These are phyloP conservation scores for Cirrhinus molitorella DNA, from an alignment of 2,797 vertebrate species.

Conservation along the genomic window DNA sequence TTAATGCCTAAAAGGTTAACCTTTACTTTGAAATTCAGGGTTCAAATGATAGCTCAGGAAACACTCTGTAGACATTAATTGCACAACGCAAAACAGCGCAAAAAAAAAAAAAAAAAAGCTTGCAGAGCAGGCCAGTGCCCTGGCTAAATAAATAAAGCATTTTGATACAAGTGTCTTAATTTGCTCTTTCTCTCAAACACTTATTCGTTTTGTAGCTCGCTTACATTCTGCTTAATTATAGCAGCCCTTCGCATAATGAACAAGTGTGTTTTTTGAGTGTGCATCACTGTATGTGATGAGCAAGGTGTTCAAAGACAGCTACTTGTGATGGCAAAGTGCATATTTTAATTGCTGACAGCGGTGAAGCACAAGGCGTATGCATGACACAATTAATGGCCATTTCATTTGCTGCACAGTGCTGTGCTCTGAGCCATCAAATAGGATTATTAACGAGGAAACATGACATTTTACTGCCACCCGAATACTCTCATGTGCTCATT, in stretches of 20 bases:
- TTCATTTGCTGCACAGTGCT: conserved; percentile 13
- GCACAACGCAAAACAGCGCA: not conserved
- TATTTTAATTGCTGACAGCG: conserved; percentile 38
- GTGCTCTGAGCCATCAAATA: conserved; percentile 8
- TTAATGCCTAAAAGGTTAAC: conserved; percentile 13
- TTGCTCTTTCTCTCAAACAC: not conserved
- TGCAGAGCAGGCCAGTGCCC: not conserved
- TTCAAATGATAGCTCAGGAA: conserved; percentile 20
- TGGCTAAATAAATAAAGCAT: not conserved
- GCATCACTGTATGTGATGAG: conserved; percentile 21
- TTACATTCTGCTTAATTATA: conserved; percentile 20
- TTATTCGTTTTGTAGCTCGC: not conserved
- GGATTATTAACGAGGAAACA: conserved; percentile 6
- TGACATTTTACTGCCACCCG: not conserved
- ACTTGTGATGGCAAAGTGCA: not conserved
- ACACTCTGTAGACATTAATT: conserved; percentile 17
- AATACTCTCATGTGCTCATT: not conserved
- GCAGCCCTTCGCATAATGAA: conserved; percentile 11
- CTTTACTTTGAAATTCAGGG: conserved; percentile 35
- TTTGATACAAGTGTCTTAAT: not conserved
- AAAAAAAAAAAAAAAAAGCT: conserved; percentile 11
- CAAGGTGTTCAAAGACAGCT: conserved; percentile 34
- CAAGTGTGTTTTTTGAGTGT: conserved; percentile 2
- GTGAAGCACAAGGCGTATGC: conserved; percentile 14
- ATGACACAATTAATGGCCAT: conserved; percentile 20